Evolutionary conservation across 2,113 vertebrate genomes (phyloP), one percentile per base, ranked within the genome.

Genomic region (Varanus komodoensis): DNA sequence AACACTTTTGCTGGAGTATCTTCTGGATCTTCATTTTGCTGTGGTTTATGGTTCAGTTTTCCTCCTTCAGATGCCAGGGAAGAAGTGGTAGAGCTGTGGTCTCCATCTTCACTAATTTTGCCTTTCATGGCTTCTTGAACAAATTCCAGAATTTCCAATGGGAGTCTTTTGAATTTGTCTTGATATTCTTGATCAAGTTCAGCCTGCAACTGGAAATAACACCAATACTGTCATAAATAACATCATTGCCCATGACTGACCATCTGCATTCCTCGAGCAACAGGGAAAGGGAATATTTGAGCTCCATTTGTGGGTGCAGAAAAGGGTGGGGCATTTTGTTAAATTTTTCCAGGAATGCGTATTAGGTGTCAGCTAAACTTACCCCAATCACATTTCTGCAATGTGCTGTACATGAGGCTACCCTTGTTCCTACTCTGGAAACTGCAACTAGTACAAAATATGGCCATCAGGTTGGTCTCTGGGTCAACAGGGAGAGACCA

Each of bases 121-220:
- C 98, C 97, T 97, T 98, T 99, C 98, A 98, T 97, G 90, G 98
- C 98, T 95, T 99, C 99, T 96, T 99, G 99, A 81, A 99, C 98
- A 5, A 99, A 99, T 95, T 99, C 99, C 96, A 99, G 97, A 96
- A 99, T 99, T 97, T 99, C 99, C 97, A 99, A 97, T 48, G 99
- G 99, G 86, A 99, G 97, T 96, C 99, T 98, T 90, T 98, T 98
- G 94, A 99, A 99, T 95, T 99, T 99, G 97, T 99, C 99, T 97
- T 99, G 99, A 93, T 99, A 99, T 92, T 99, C 99, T 95, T 99
- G 98, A 95, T 99, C 99, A 94, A 99, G 97, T 92, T 99, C 98
- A 89, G 95, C 98, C 98, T 99, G 99, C 74, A 99, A 97, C 99
- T 99, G 96, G 82, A 92, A 96, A 90, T 95, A 88, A 92, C 86